A percentile compares a stretch with the other conserved stretches of the same genome.
These are phyloP conservation scores for Chloroclystis v-ata DNA, from an alignment of 2,888 invertebrate species.

Conservation along the genomic window DNA sequence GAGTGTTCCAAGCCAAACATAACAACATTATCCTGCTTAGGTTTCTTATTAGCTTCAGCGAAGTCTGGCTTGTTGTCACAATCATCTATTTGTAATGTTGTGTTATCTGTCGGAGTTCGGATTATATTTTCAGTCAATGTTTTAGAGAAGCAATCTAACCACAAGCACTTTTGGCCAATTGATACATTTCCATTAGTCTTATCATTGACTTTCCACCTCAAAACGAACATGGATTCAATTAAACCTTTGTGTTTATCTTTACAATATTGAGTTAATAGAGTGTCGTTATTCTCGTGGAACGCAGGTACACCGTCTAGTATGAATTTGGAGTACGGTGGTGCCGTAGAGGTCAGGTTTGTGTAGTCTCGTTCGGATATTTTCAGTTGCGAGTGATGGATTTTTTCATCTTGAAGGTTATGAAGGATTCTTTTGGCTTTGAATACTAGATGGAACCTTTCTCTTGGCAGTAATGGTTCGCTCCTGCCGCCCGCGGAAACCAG, in stretches of 20 bases:
- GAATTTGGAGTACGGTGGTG: conserved; percentile 55
- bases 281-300: conserved; percentile 45
- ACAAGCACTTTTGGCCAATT: conserved; percentile 84
- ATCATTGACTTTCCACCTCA: conserved; percentile 78
- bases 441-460: conserved; percentile 64
- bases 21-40: conserved; percentile 71
- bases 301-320: conserved; percentile 48
- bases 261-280: conserved; percentile 20
- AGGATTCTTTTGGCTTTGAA: conserved; percentile 55
- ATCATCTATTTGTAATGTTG: conserved; percentile 61
- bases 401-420: conserved; percentile 38
- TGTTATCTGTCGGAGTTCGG: conserved; percentile 40
- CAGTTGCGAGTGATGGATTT: conserved; percentile 52
- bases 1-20: conserved; percentile 79
- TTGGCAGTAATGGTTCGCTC: conserved; percentile 45
- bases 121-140: conserved; percentile 64
- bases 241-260: conserved; percentile 39
- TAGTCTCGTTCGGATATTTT: conserved; percentile 51
- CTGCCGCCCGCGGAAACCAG: conserved; percentile 51
- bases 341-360: conserved; percentile 31
- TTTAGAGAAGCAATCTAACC: conserved; percentile 79
- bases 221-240: conserved; percentile 66
- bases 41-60: conserved; percentile 44
- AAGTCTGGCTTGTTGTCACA: conserved; percentile 42
- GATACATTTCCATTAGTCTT: conserved; percentile 75